Conservation (phyloP, 2,888 invertebrate species). For the Pammene aurita region DNA sequence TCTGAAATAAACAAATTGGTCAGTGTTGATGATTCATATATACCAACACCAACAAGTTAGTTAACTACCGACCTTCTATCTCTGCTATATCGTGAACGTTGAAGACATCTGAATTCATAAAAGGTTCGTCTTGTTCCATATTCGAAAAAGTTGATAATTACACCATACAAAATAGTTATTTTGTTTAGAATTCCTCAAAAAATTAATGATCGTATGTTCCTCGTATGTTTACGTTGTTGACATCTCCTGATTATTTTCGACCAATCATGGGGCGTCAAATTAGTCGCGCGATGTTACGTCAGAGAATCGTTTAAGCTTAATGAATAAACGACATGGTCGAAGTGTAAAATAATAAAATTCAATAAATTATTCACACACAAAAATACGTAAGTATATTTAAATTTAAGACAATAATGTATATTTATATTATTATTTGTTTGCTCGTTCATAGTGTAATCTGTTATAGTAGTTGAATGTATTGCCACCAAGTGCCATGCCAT, state of each 20-base stretch:
- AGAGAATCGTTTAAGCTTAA: conserved; percentile 39
- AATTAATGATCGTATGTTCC: conserved; percentile 55
- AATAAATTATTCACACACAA: no score
- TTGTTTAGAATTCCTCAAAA: conserved; percentile 38
- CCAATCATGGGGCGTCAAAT: conserved; percentile 82
- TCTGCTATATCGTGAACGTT: conserved; percentile 87
- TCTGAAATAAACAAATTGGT: conserved; percentile 73
- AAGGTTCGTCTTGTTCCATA: conserved; percentile 72
- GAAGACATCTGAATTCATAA: conserved; percentile 82
- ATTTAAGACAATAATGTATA: no score
- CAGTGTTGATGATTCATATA: conserved; percentile 21
- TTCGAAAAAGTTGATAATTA: conserved; percentile 38
- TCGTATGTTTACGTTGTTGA: conserved; percentile 68
- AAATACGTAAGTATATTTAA: no score
- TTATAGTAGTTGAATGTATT: no score
- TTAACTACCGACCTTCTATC: conserved; percentile 84
- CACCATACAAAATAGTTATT: conserved; percentile 28
- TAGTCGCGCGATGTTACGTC: conserved; percentile 85
- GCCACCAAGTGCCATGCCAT: not conserved
- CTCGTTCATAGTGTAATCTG: no score
- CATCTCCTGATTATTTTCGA: conserved; percentile 59
- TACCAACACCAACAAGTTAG: not conserved
- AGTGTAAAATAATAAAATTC: not conserved
- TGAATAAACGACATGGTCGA: not conserved
- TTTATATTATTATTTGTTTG: no score